Conservation (phyloP, 2,113 vertebrate species). For the Callospermophilus lateralis region DNA sequence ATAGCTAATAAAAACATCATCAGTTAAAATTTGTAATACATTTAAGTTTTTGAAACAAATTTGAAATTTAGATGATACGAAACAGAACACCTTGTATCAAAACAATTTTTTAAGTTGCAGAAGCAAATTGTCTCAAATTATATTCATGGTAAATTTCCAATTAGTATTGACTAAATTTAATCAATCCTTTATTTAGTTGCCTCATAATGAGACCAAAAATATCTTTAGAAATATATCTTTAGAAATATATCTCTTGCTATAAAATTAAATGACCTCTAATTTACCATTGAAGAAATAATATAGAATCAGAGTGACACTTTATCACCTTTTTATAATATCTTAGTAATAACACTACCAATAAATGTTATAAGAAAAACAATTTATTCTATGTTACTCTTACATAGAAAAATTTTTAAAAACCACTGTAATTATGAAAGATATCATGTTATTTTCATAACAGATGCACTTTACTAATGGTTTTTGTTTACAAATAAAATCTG, state of each 20-base stretch:
- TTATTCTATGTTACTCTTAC: background rate
- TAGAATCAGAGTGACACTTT: background rate
- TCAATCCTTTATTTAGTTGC: background rate
- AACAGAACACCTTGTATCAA: background rate
- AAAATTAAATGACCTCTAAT: constrained; percentile 2
- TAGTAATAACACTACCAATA: background rate
- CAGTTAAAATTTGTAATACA: background rate
- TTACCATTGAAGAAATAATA: background rate
- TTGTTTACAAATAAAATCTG: constrained; percentile 17
- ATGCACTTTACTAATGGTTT: constrained; percentile 28
- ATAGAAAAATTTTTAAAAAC: background rate
- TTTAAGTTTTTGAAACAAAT: constrained; percentile 8
- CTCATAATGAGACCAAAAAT: background rate
- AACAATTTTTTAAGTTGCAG: background rate
- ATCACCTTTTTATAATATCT: background rate
- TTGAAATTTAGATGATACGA: background rate
- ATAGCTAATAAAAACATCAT: background rate
- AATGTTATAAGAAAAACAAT: background rate
- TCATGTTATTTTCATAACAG: background rate
- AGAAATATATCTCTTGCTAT: background rate
- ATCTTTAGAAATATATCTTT: background rate
- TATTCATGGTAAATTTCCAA: background rate
- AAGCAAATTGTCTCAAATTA: background rate
- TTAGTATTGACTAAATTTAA: background rate
- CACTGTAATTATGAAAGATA: background rate